A percentile compares a stretch with the other conserved stretches of the same genome.
Evolutionary conservation across 2,888 invertebrate species (phyloP).

Genomic region (Cheilosia pagana): DNA sequence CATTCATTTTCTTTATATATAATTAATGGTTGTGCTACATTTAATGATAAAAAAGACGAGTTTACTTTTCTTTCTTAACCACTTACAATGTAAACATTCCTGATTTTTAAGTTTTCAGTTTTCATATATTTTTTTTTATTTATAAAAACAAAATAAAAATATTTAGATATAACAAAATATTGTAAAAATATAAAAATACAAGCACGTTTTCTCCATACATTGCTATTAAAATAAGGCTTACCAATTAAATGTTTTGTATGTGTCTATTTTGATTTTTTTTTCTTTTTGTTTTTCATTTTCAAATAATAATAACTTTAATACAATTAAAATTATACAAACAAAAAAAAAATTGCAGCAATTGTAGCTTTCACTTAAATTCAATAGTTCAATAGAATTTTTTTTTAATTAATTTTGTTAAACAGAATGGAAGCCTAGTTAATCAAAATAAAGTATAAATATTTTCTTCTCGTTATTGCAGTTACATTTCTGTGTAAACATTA

Average conservation of each 20-base stretch:
- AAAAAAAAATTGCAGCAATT: conserved; percentile 47
- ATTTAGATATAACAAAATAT: conserved; percentile 45
- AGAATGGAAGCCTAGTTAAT: conserved; percentile 73
- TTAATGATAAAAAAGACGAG: conserved; percentile 51
- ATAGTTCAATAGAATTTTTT: conserved; percentile 25
- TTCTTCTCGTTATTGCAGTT: conserved; percentile 52
- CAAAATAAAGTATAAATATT: conserved; percentile 39
- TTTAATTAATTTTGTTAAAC: conserved; percentile 59
- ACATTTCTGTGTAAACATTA: conserved; percentile 32
- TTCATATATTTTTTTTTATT: conserved; percentile 5
- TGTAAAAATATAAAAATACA: conserved; percentile 41
- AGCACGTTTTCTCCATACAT: conserved; percentile 38
- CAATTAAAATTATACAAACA: conserved; percentile 38
- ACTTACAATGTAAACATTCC: conserved; percentile 35
- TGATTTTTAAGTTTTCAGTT: conserved; percentile 9
- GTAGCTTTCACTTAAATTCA: conserved; percentile 33
- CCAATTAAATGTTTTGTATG: conserved; percentile 18
- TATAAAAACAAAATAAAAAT: conserved; percentile 23
- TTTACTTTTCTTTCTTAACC: conserved; percentile 37
- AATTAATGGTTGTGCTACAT: conserved; percentile 60
- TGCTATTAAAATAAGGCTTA: conserved; percentile 51
- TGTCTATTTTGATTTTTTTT: conserved; percentile 3
- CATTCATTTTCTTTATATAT: conserved; percentile 66
- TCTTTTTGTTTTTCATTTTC: too few species aligned
- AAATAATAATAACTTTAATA: conserved; percentile 31